phyloP scores from a whole-genome alignment of 2,113 vertebrate genomes.

The Dissostichus mawsoni region DNA sequence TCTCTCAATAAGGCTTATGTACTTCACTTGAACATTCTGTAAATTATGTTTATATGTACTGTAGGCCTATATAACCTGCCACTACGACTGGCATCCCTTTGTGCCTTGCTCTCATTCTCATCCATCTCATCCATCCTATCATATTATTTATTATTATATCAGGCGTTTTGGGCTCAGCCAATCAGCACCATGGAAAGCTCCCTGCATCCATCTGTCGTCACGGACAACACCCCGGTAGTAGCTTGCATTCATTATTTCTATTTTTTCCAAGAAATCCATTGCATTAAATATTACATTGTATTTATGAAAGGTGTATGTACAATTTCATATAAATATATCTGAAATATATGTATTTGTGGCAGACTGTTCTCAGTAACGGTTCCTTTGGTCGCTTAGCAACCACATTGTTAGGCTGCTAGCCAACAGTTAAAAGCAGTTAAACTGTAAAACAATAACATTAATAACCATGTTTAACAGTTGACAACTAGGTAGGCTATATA shows the following conservation, averaged over 20 bases:
- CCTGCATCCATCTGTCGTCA: conserved; percentile 36
- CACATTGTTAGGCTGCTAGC: conserved; percentile 1
- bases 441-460: neutral
- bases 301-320: neutral
- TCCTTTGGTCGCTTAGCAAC: conserved; percentile 33
- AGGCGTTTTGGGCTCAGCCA: conserved; percentile 59
- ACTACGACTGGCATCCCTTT: neutral
- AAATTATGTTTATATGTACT: no score
- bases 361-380: neutral
- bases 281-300: neutral
- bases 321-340: neutral
- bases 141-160: conserved; percentile 32
- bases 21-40: neutral
- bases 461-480: neutral
- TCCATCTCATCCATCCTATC: neutral
- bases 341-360: no score
- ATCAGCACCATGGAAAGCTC: conserved; percentile 63
- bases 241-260: neutral
- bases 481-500: no score
- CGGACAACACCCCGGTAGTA: conserved; percentile 40
- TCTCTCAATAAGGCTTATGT: neutral
- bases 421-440: no score
- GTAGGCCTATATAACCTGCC: neutral
- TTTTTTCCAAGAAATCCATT: neutral
- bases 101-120: neutral